Evolutionary conservation across 2,113 vertebrate species (phyloP), one percentile per base, ranked within the genome.

Genomic region (Heptranchias perlo): DNA sequence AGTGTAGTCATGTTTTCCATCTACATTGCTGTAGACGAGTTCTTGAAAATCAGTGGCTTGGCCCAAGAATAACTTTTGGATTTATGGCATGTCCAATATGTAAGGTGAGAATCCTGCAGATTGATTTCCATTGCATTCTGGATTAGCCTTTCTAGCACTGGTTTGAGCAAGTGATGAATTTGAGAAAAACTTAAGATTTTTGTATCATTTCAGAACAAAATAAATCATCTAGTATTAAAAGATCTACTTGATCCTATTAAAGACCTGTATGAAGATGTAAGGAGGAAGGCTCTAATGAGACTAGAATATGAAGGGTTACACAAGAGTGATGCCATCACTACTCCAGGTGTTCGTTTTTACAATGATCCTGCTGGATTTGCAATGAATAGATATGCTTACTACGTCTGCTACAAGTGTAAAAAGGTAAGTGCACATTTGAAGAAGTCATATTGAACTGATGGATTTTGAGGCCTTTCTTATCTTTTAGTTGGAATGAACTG

Each of bases 1-100:
- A 99, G 97, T 99, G 99, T 97, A 99, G 98, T 97, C 99, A 99
- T 0, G 98, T 99, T 96, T 99, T 99, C 97, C 99, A 99, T 96
- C 98, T 99, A 96, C 99, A 99, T 96, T 99, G 99, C 96, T 99
- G 99, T 96, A 98, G 98, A 0, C 98, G 98, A 95, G 99, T 99
- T 82, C 98, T 99, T 96, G 99, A 99, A 96, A 99, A 99, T 97
- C 98, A 99, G 96, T 99, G 99, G 99, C 98, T 99, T 54, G 99
- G 99, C 54, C 99, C 99, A 86, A 98, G 99, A 96, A 99, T 99
- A 97, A 99, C 99, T 0, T 99, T 99, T 65, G 99, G 99, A 18
- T 99, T 99, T 97, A 99, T 99, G 99, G 98, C 98, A 96, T 99
- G 99, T 98, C 99, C 99, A 54, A 99, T 99, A 96, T 99, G 99